These are phyloP conservation scores for Slavum lentiscoides DNA, from an alignment of 2,888 invertebrate genomes.

Conservation along the genomic window DNA sequence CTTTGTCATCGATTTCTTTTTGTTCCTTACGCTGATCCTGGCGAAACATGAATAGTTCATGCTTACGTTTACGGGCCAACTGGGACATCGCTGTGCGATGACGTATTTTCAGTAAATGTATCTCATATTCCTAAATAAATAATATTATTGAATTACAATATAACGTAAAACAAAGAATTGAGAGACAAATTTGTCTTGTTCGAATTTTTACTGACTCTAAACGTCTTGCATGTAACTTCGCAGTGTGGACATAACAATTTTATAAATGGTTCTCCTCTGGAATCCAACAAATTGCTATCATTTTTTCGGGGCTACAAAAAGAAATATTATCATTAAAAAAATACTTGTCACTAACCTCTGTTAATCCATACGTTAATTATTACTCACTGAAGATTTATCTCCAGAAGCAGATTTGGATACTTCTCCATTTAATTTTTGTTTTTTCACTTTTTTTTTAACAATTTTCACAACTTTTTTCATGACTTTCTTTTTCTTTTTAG, in stretches of 20 bases:
- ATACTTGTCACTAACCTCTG: neutral
- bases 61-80: constrained; percentile 39
- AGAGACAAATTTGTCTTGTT: neutral
- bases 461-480: constrained; percentile 46
- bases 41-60: constrained; percentile 65
- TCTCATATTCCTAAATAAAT: constrained; percentile 41
- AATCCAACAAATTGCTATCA: constrained; percentile 42
- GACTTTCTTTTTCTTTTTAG: constrained; percentile 43
- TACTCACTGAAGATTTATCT: constrained; percentile 42
- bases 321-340: neutral
- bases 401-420: constrained; percentile 29
- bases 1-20: constrained; percentile 71
- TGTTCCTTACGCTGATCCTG: constrained; percentile 79
- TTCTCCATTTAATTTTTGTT: constrained; percentile 46
- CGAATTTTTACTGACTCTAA: constrained; percentile 64
- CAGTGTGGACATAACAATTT: constrained; percentile 79
- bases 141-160: constrained; percentile 5
- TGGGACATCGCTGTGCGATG: constrained; percentile 53
- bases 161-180: neutral
- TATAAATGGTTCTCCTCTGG: constrained; percentile 60
- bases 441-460: constrained; percentile 42
- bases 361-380: neutral
- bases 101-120: constrained; percentile 52
- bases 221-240: constrained; percentile 73
- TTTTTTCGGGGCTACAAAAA: constrained; percentile 30